Evolutionary conservation across 2,113 vertebrate genomes (phyloP), one percentile per base, ranked within the genome.

Genomic region (Callipepla squamata): DNA sequence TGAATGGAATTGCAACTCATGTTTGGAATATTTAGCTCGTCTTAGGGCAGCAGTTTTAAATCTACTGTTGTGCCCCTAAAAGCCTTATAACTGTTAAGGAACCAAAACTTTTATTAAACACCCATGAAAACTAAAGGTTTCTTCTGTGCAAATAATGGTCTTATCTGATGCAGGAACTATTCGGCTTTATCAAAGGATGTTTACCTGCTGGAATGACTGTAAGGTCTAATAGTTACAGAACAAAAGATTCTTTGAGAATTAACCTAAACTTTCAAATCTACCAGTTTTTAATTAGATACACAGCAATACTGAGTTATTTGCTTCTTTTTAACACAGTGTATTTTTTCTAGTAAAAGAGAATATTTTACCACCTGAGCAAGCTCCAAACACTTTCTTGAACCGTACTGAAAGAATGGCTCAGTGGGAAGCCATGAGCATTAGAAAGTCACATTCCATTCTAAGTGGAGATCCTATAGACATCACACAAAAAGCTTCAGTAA

Each of bases 401-500:
- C 44, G n/a, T 30, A 81, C 34, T 55, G 69, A 63, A 58, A 85
- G 45, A 92, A 89, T 19, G 12, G 4, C 48, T 84, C 83, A 40
- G 75, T 58, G 73, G 81, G 55, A 91, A 6, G 16, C 38, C 81
- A 40, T 0, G 0, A 59, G 8, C 30, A 28, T 80, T 55, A 85
- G 23, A 78, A 74, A 79, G 73, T 80, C 77, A 47, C 22, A 85
- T 55, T 72, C 47, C 75, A 67, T 63, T 70, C 9, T 15, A 83
- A 75, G 11, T 48, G 51, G 57, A 92, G 59, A 87, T 79, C 42
- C 45, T 74, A 74, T 72, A 89, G 68, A 17, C 50, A 59, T 48
- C 50, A 38, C 61, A 80, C 32, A 83, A 69, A 83, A 69, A 67
- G 55, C 53, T 75, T 42, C 77, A 76, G 26, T n/a, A 85, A 83